These are phyloP conservation scores for Rhingia campestris DNA, from an alignment of 2,888 invertebrate species.

Conservation along the genomic window DNA sequence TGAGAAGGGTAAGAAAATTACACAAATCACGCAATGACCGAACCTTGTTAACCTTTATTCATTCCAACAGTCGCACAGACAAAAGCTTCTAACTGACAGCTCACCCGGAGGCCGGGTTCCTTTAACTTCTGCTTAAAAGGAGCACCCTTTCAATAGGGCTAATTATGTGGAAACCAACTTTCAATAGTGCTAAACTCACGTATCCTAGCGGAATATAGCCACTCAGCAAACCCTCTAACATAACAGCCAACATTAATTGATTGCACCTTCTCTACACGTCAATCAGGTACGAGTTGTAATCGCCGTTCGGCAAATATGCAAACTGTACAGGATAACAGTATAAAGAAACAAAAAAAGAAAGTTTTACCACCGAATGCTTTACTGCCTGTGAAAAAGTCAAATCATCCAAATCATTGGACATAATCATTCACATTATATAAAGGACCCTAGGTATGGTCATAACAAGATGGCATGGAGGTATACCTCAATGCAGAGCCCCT, in stretches of 20 bases:
- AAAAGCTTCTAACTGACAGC: conserved; percentile 4
- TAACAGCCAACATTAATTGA: conserved; percentile 16
- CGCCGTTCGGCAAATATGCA: neutral
- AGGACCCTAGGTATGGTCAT: neutral
- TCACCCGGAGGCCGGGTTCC: neutral
- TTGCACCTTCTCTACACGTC: conserved; percentile 27
- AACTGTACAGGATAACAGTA: neutral
- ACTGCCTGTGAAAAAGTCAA: conserved; percentile 25
- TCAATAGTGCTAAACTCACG: conserved; percentile 12
- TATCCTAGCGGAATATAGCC: conserved; percentile 9
- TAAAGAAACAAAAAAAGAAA: neutral
- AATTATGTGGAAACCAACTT: conserved; percentile 50
- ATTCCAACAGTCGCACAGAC: neutral
- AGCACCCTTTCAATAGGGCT: conserved; percentile 23
- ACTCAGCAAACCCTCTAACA: conserved; percentile 4
- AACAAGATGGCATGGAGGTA: conserved; percentile 7
- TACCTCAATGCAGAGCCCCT: neutral
- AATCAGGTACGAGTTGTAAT: conserved; percentile 7
- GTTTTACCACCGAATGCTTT: conserved; percentile 13
- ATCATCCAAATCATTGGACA: conserved; percentile 48
- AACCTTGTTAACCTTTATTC: conserved; percentile 3
- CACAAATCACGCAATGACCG: conserved; percentile 11
- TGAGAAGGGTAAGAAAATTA: conserved; percentile 8
- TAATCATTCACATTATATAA: neutral
- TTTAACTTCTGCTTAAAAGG: neutral